Conservation (phyloP, 2,797 vertebrate genomes). For the Chaetodon trifasciatus region DNA sequence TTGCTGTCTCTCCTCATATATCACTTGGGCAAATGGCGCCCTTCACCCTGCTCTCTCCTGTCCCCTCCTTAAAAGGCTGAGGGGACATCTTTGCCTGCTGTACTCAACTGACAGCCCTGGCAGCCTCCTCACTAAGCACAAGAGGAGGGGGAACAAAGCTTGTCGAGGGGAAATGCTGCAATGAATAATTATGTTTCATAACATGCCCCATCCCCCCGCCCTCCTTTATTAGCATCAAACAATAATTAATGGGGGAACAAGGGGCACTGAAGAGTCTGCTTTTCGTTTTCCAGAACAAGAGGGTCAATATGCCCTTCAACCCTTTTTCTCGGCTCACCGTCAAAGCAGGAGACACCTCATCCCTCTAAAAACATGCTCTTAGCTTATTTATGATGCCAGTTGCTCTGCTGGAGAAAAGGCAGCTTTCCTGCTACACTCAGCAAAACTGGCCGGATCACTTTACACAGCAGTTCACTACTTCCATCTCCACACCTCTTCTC, state of each 20-base stretch:
- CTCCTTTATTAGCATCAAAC: constrained; percentile 81
- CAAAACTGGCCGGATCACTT: constrained; percentile 74
- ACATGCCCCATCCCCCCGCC: constrained; percentile 59
- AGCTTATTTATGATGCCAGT: constrained; percentile 80
- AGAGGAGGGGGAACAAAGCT: constrained; percentile 39
- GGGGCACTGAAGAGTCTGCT: constrained; percentile 75
- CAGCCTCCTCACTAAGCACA: constrained; percentile 57
- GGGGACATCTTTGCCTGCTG: constrained; percentile 78
- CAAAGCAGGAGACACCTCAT: constrained; percentile 69
- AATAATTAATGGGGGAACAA: constrained; percentile 82
- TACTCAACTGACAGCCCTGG: constrained; percentile 76
- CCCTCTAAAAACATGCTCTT: constrained; percentile 71
- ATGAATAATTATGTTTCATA: constrained; percentile 83
- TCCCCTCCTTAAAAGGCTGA: constrained; percentile 81
- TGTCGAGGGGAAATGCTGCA: constrained; percentile 70
- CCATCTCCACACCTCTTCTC: constrained; percentile 68
- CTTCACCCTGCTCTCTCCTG: constrained; percentile 76
- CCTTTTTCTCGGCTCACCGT: constrained; percentile 67
- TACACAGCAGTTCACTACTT: constrained; percentile 71
- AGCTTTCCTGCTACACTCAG: constrained; percentile 75
- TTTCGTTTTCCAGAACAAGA: constrained; percentile 77
- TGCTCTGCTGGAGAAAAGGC: constrained; percentile 68
- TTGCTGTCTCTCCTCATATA: constrained; percentile 83
- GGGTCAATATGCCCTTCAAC: constrained; percentile 81
- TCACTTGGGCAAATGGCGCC: constrained; percentile 82